Base-by-base conservation (phyloP, 1,140 invertebrate species). In the Lucilia cuprina region DNA sequence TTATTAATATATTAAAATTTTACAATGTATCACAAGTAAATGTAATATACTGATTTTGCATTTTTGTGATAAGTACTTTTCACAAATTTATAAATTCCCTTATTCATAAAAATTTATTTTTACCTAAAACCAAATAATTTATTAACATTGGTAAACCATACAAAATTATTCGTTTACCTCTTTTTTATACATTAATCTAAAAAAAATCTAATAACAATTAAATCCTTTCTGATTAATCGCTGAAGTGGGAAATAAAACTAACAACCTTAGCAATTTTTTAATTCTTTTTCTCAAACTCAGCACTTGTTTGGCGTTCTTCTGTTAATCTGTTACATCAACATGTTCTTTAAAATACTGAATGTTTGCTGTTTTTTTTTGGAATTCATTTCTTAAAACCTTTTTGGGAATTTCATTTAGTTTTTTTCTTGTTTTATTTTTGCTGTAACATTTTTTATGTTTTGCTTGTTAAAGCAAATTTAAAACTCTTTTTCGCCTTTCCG, bases 171-270 rank as follows among this genome's bases (percentile, higher is more conserved):
- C 1, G 1, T 30, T 3, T 30, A 30, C 25, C 25, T 30, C 25
- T 30, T 30, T 30, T 30, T 2, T 30, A 3, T 30, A 30, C 25
- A 30, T 30, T 30, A 30, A 30, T 30, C 3, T 30, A 2, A 30
- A 30, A 30, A 1, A 30, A 30, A 3, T 70, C 19, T 70, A 21
- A 25, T 25, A 70, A 70, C 65, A 70, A 70, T 49, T 80, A 49
- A 80, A 80, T 80, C 77, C 41, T 9, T 50, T 5, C 19, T 80
- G 77, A 80, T 80, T 80, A 50, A 80, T 80, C 19, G 77, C 21
- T 49, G 2, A 47, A 41, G 41, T 41, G 41, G 41, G 5, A 70
- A 21, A 80, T 2, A 80, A 83, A 83, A 49, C n/a, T 50, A 49
- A 9, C n/a, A 80, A 50, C 77, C 77, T 50, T 80, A 80, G 74